These are phyloP conservation scores for Gavialis gangeticus DNA, from an alignment of 2,113 vertebrate species.

Conservation along the genomic window DNA sequence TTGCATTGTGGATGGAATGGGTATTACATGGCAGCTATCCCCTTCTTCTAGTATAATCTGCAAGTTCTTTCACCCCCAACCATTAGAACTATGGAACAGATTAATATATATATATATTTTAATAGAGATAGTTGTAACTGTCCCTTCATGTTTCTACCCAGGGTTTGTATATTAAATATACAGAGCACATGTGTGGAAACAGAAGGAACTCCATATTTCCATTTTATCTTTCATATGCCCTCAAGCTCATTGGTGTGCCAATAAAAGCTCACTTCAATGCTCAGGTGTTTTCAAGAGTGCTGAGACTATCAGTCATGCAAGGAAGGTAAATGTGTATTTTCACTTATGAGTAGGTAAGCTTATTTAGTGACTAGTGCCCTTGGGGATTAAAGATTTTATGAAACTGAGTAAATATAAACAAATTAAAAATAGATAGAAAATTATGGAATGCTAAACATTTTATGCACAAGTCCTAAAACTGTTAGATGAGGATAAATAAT, in stretches of 20 bases:
- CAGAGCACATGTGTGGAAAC: not conserved
- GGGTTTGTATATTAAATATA: not conserved
- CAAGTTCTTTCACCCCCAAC: not conserved
- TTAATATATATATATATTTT: not conserved
- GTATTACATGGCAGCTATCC: not conserved
- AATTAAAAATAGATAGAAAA: constrained; percentile 54
- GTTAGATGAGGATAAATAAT: constrained; percentile 77
- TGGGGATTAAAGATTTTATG: constrained; percentile 51
- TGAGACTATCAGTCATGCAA: constrained; percentile 13
- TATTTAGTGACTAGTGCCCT: constrained; percentile 34
- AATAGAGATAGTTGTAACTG: not conserved
- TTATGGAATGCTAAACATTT: constrained; percentile 69
- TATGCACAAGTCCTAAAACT: constrained; percentile 70
- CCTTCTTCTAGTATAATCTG: not conserved
- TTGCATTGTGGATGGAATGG: not conserved
- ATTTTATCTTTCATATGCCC: not conserved
- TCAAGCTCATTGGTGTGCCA: constrained; percentile 10
- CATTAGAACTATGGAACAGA: not conserved
- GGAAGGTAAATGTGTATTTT: constrained; percentile 50
- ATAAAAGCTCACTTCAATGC: not conserved
- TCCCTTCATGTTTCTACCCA: not conserved
- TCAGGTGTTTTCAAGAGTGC: constrained; percentile 17
- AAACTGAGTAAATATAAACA: constrained; percentile 54
- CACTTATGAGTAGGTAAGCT: constrained; percentile 26
- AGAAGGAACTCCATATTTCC: not conserved